These are phyloP conservation scores for Glaucopsyche alexis DNA, from an alignment of 2,888 invertebrate species.

Conservation along the genomic window DNA sequence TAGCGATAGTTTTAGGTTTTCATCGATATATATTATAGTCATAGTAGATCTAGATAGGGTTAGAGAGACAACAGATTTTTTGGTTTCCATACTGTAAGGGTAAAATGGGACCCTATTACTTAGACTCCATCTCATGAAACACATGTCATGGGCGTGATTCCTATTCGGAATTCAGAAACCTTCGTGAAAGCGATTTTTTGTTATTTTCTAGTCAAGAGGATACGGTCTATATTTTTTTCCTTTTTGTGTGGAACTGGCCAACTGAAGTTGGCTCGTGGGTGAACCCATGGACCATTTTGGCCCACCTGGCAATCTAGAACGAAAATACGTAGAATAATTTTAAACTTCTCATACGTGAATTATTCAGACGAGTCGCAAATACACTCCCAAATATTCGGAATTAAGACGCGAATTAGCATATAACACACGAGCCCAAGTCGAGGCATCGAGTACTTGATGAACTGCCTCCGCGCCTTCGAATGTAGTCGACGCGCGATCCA, in stretches of 20 bases:
- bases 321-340: neutral
- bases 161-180: no score
- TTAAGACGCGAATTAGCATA: constrained; percentile 33
- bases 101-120: no score
- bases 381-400: constrained; percentile 31
- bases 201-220: no score
- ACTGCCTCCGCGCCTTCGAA: constrained; percentile 30
- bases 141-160: no score
- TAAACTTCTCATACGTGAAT: constrained; percentile 29
- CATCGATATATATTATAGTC: neutral
- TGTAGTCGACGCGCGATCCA: constrained; percentile 23
- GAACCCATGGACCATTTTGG: no score
- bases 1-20: neutral
- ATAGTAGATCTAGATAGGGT: neutral
- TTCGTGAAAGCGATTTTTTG: no score
- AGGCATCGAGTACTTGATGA: constrained; percentile 28
- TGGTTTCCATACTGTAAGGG: no score
- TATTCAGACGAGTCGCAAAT: constrained; percentile 30
- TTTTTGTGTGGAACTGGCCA: no score
- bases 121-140: no score
- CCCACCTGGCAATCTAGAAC: no score
- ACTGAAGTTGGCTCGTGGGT: no score
- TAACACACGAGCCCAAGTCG: constrained; percentile 31
- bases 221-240: no score
- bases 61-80: neutral